Percentiles rank a stretch among this genome's conserved stretches.
These are phyloP conservation scores for Chaetodon trifasciatus DNA, from an alignment of 2,797 vertebrate genomes.

Conservation along the genomic window DNA sequence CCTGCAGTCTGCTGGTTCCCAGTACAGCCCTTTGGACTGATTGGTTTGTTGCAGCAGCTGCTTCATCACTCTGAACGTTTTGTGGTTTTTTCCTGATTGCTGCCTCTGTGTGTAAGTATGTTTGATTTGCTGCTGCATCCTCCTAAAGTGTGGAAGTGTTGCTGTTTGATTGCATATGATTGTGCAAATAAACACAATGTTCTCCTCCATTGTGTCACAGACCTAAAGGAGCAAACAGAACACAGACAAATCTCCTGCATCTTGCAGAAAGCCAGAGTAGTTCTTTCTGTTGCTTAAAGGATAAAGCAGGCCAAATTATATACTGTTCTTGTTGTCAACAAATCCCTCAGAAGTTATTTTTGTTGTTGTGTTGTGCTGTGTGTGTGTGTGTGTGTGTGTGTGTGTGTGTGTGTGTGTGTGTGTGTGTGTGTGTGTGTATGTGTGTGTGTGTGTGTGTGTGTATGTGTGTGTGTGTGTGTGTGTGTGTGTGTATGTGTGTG, in stretches of 20 bases:
- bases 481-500: background rate
- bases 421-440: too few relatives aligned
- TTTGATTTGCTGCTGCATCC: constrained; percentile 39
- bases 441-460: too few relatives aligned
- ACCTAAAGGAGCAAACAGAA: constrained; percentile 7
- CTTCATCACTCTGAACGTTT: constrained; percentile 31
- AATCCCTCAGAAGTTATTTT: background rate
- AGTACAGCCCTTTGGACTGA: constrained; percentile 53
- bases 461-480: too few relatives aligned
- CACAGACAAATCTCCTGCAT: background rate
- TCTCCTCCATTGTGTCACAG: background rate
- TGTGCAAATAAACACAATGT: constrained; percentile 15
- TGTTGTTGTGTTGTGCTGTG: background rate
- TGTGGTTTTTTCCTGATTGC: constrained; percentile 50
- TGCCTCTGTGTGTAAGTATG: constrained; percentile 17
- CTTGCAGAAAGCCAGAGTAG: background rate
- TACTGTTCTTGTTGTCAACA: background rate
- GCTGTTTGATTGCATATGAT: constrained; percentile 48
- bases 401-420: too few relatives aligned
- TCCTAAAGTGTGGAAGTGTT: constrained; percentile 24
- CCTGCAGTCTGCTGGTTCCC: constrained; percentile 56
- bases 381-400: too few relatives aligned
- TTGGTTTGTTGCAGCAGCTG: constrained; percentile 65
- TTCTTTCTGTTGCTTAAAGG: background rate
- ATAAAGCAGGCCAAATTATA: too few relatives aligned